These are phyloP conservation scores for Muscina levida DNA, from an alignment of 2,888 invertebrate species.

Conservation along the genomic window DNA sequence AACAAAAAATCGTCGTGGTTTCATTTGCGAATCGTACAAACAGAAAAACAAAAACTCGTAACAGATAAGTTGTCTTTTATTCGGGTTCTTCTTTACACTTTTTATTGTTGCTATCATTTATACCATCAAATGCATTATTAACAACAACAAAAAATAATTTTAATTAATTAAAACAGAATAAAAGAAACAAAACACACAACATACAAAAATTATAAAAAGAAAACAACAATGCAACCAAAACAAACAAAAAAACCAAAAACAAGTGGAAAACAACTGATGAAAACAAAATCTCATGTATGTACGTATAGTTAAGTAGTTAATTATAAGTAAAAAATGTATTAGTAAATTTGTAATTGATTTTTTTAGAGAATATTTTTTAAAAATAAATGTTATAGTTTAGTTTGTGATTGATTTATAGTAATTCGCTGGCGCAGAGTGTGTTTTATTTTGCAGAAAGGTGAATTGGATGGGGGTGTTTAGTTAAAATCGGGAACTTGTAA, in stretches of 20 bases:
- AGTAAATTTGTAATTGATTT: constrained; percentile 66
- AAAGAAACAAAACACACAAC: constrained; percentile 21
- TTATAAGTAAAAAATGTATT: constrained; percentile 64
- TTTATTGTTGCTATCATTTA: constrained; percentile 11
- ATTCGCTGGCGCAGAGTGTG: neutral
- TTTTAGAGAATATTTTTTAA: constrained; percentile 65
- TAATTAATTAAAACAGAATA: constrained; percentile 38
- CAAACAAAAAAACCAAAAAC: constrained; percentile 34
- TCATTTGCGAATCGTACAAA: constrained; percentile 65
- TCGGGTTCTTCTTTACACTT: neutral
- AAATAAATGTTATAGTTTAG: constrained; percentile 66
- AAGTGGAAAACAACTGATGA: constrained; percentile 35
- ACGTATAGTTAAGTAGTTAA: constrained; percentile 59
- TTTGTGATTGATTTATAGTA: constrained; percentile 40
- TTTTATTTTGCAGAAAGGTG: constrained; percentile 24
- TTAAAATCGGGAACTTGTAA: too few relatives aligned
- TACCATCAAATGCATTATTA: constrained; percentile 33
- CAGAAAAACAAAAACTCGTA: constrained; percentile 21
- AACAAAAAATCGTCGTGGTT: constrained; percentile 57
- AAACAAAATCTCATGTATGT: constrained; percentile 57
- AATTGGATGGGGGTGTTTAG: too few relatives aligned
- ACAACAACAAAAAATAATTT: constrained; percentile 3
- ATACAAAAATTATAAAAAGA: constrained; percentile 22
- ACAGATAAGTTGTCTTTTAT: constrained; percentile 3
- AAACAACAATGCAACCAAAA: constrained; percentile 42